phyloP scores from a whole-genome alignment of 2,113 vertebrate genomes.

The Amphilophus citrinellus region DNA sequence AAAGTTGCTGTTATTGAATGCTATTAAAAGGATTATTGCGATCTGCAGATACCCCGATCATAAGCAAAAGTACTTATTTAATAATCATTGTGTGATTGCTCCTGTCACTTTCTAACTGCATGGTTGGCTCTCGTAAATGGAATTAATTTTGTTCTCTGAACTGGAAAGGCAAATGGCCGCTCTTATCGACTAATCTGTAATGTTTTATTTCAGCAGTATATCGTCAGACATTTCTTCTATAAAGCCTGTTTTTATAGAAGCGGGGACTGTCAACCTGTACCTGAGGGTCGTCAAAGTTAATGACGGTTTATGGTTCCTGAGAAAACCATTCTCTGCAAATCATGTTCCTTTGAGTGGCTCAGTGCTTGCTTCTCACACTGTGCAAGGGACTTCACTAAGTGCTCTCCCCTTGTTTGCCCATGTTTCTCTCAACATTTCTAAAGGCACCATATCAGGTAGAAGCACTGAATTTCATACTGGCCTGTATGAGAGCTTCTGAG shows the following conservation, averaged over 20 bases:
- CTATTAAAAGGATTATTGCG: background rate
- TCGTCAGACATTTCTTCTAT: slow-evolving; percentile 3
- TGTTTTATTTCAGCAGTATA: background rate
- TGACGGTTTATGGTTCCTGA: slow-evolving; percentile 1
- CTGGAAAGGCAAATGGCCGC: background rate
- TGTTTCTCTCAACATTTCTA: background rate
- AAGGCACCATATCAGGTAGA: background rate
- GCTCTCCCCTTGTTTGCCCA: background rate
- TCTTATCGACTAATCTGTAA: slow-evolving; percentile 3
- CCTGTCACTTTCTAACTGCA: slow-evolving; percentile 1
- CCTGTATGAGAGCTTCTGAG: too few species aligned
- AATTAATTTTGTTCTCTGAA: slow-evolving; percentile 1
- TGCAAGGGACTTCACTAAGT: slow-evolving; percentile 1
- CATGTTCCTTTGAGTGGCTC: background rate
- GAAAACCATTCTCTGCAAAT: slow-evolving; percentile 2
- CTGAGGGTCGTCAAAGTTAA: background rate
- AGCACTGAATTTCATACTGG: background rate
- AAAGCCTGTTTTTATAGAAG: background rate
- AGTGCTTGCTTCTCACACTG: background rate
- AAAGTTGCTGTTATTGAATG: background rate
- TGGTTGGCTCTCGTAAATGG: background rate
- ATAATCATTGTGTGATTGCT: background rate
- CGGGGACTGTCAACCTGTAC: background rate
- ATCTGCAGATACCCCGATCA: background rate
- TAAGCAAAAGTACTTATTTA: background rate